These are phyloP conservation scores for Rissa tridactyla DNA, from an alignment of 2,113 vertebrate species.

Conservation along the genomic window DNA sequence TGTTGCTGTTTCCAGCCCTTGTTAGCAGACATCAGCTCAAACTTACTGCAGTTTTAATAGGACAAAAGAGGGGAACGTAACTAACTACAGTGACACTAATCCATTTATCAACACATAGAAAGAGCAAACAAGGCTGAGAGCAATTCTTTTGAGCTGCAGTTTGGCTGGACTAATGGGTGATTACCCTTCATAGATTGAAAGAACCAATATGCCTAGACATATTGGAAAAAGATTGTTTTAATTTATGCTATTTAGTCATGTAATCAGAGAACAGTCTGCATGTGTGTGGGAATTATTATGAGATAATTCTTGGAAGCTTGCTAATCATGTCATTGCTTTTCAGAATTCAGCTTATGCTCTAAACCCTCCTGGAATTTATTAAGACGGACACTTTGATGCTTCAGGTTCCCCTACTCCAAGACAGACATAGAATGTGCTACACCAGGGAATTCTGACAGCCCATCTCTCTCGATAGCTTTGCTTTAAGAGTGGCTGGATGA, in stretches of 20 bases:
- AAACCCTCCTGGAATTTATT: constrained; percentile 28
- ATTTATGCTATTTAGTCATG: constrained; percentile 1
- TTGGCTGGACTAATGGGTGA: not conserved
- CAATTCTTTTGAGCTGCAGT: not conserved
- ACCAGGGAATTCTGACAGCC: not conserved
- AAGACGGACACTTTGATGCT: not conserved
- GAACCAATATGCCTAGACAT: not conserved
- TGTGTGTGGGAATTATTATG: constrained; percentile 9
- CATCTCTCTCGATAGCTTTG: not conserved
- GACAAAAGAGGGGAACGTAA: not conserved
- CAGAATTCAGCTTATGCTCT: not conserved
- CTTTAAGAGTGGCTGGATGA: not conserved
- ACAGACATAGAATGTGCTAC: not conserved
- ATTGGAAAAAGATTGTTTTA: constrained; percentile 15
- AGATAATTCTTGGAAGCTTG: constrained; percentile 48
- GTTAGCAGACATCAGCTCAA: not conserved
- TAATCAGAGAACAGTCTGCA: constrained; percentile 14
- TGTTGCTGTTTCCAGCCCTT: not conserved
- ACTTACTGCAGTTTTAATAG: not conserved
- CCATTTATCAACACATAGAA: not conserved
- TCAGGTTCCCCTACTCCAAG: not conserved
- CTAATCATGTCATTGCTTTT: constrained; percentile 28
- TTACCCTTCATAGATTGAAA: not conserved
- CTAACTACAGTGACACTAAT: not conserved
- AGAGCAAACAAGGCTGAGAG: not conserved